phyloP scores from a whole-genome alignment of 1,140 invertebrate species.

The Parapsyche elsis region DNA sequence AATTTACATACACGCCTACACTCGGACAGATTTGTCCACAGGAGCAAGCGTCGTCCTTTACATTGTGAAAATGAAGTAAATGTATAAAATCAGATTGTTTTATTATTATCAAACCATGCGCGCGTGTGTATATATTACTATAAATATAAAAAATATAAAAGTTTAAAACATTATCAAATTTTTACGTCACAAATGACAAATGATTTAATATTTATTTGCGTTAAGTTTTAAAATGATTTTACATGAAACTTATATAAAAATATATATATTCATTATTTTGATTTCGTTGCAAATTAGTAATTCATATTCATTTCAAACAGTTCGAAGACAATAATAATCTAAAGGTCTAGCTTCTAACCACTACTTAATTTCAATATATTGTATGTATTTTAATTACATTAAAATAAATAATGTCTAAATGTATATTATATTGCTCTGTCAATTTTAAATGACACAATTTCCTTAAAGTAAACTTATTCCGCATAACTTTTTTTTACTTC shows the following conservation, averaged over 20 bases:
- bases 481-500: neutral
- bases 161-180: too few relatives aligned
- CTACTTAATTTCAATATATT: constrained; percentile 50
- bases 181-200: too few relatives aligned
- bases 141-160: too few relatives aligned
- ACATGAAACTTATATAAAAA: neutral
- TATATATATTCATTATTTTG: neutral
- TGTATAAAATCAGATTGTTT: too few relatives aligned
- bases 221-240: too few relatives aligned
- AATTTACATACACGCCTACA: neutral
- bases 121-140: too few relatives aligned
- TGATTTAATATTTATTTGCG: too few relatives aligned
- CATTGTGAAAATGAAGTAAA: too few relatives aligned
- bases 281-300: neutral
- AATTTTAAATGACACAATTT: constrained; percentile 34
- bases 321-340: constrained; percentile 37
- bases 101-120: too few relatives aligned
- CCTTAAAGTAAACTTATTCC: too few relatives aligned
- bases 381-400: constrained; percentile 53
- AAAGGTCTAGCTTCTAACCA: constrained; percentile 55
- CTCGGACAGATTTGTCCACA: too few relatives aligned
- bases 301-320: neutral
- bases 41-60: too few relatives aligned
- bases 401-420: constrained; percentile 57
- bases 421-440: constrained; percentile 50